Percentiles rank a stretch among this genome's conserved stretches.
Evolutionary conservation across 2,113 vertebrate genomes (phyloP).

Genomic region (Manacus vitellinus): DNA sequence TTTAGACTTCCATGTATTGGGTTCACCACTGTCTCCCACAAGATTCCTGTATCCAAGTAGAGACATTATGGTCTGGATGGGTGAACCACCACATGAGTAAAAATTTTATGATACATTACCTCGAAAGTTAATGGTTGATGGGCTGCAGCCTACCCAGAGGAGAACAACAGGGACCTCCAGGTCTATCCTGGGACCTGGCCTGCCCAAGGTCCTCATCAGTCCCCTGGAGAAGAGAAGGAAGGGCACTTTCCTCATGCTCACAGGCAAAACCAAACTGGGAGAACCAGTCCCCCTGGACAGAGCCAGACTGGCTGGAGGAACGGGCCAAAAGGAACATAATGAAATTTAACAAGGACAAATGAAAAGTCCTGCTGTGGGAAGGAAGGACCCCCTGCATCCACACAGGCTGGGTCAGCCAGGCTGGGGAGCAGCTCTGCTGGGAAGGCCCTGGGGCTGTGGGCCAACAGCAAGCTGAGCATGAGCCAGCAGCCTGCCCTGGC

Average conservation of each 20-base stretch:
- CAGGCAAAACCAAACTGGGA: neutral
- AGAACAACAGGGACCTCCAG: neutral
- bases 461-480: neutral
- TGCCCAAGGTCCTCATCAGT: neutral
- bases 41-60: neutral
- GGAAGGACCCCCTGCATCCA: neutral
- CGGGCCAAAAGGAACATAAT: neutral
- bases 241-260: fast-evolving
- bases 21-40: neutral
- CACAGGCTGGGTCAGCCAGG: neutral
- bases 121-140: neutral
- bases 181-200: neutral
- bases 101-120: neutral
- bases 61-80: neutral
- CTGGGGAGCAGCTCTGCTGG: neutral
- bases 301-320: neutral
- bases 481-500: neutral
- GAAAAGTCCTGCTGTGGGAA: neutral
- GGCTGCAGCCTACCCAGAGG: neutral
- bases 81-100: neutral
- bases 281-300: neutral
- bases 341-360: neutral
- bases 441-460: neutral
- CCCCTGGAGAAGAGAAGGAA: neutral
- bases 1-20: neutral